A percentile compares a stretch with the other conserved stretches of the same genome.
These are phyloP conservation scores for Xestia ashworthii DNA, from an alignment of 2,888 invertebrate genomes.

Conservation along the genomic window DNA sequence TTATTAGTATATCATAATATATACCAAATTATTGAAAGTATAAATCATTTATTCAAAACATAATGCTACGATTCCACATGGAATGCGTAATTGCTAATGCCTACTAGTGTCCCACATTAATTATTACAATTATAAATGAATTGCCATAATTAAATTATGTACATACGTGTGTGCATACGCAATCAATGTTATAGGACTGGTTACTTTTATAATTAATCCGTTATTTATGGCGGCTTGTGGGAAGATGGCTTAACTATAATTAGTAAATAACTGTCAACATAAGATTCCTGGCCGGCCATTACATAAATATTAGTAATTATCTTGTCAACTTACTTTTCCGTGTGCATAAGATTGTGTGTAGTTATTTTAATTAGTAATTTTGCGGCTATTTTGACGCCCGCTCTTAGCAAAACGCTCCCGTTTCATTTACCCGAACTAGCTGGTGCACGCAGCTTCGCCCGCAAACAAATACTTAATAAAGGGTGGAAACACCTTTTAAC, in stretches of 20 bases:
- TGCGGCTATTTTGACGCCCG: not conserved
- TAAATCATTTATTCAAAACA: not conserved
- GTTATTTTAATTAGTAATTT: not conserved
- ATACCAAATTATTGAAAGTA: no score
- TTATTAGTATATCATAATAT: not conserved
- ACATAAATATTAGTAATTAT: constrained; percentile 15
- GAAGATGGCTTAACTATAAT: constrained; percentile 44
- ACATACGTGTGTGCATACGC: constrained; percentile 16
- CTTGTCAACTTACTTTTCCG: constrained; percentile 4
- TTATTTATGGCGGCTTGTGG: constrained; percentile 29
- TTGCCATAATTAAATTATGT: constrained; percentile 19
- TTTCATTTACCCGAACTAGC: no score
- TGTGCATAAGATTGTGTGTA: not conserved
- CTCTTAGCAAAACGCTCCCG: not conserved
- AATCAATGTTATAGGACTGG: constrained; percentile 34
- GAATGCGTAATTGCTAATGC: constrained; percentile 4
- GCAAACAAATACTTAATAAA: no score
- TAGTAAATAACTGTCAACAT: constrained; percentile 25
- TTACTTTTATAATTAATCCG: constrained; percentile 42
- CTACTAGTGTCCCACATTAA: constrained; percentile 11
- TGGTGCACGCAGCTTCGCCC: no score
- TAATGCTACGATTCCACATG: not conserved
- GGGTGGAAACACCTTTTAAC: no score
- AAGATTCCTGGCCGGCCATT: constrained; percentile 30
- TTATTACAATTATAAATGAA: constrained; percentile 34